Evolutionary conservation across 2,888 invertebrate species (phyloP).

Genomic region (Allophyes oxyacanthae): DNA sequence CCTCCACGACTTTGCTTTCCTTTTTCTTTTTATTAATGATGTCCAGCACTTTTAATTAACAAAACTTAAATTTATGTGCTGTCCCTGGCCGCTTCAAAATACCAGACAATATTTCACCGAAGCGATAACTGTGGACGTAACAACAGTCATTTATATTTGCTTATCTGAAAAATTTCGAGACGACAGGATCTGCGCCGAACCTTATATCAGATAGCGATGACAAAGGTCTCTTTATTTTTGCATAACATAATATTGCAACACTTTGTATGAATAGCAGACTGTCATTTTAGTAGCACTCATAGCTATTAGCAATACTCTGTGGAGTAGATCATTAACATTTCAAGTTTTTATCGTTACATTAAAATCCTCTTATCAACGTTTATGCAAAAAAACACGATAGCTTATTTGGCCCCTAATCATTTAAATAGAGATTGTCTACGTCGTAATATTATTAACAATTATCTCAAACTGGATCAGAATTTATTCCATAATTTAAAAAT

Average conservation of each 20-base stretch:
- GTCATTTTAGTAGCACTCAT: no score
- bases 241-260: constrained; percentile 8
- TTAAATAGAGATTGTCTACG: constrained; percentile 13
- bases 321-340: constrained; percentile 28
- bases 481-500: no score
- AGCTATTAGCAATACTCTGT: constrained; percentile 1
- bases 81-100: constrained; percentile 34
- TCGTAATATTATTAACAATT: constrained; percentile 32
- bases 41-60: constrained; percentile 50
- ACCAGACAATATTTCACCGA: constrained; percentile 45
- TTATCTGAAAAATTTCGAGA: constrained; percentile 38
- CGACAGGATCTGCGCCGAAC: constrained; percentile 41
- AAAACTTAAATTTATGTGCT: constrained; percentile 46
- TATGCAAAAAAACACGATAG: constrained; percentile 33
- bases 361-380: constrained; percentile 30
- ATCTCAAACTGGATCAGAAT: constrained; percentile 1
- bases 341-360: constrained; percentile 37
- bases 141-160: constrained; percentile 53
- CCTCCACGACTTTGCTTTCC: constrained; percentile 31
- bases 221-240: constrained; percentile 33
- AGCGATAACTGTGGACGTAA: constrained; percentile 44
- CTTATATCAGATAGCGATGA: constrained; percentile 45
- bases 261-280: background rate
- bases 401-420: constrained; percentile 28
- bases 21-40: constrained; percentile 41